Evolutionary conservation across 2,113 vertebrate species (phyloP).

Genomic region (Podilymbus podiceps): DNA sequence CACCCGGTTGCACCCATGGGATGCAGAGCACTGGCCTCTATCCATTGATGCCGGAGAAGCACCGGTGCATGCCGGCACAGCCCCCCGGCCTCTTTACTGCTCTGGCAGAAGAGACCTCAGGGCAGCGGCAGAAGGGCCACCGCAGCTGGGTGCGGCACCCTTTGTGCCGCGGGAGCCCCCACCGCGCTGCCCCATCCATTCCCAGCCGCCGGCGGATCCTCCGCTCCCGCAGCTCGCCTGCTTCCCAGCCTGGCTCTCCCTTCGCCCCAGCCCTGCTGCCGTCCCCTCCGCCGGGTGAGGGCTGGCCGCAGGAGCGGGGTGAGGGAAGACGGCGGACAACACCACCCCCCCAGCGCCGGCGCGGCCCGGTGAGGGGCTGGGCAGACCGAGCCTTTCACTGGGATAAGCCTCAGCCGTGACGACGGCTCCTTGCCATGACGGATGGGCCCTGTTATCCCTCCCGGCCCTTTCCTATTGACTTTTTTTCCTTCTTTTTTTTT

Average conservation of each 20-base stretch:
- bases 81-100: rapidly evolving
- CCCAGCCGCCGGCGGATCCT: rapidly evolving
- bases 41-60: rapidly evolving
- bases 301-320: not conserved
- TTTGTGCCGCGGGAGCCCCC: rapidly evolving
- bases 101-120: too few relatives aligned
- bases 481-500: too few relatives aligned
- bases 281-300: rapidly evolving
- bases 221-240: rapidly evolving
- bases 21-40: not conserved
- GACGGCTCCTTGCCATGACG: not conserved
- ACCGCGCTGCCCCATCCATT: rapidly evolving
- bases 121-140: not conserved
- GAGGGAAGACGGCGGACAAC: not conserved
- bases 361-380: rapidly evolving
- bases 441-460: not conserved
- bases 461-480: not conserved
- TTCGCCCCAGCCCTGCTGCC: not conserved
- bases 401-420: not conserved
- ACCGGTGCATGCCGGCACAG: rapidly evolving
- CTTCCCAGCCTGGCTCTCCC: not conserved
- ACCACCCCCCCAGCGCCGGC: rapidly evolving
- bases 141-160: rapidly evolving
- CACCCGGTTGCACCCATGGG: rapidly evolving
- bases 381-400: rapidly evolving